Evolutionary conservation across 30 jellyfish, hydroid and myxozoan species (phyloP).

Genomic region (Aurelia sp.): DNA sequence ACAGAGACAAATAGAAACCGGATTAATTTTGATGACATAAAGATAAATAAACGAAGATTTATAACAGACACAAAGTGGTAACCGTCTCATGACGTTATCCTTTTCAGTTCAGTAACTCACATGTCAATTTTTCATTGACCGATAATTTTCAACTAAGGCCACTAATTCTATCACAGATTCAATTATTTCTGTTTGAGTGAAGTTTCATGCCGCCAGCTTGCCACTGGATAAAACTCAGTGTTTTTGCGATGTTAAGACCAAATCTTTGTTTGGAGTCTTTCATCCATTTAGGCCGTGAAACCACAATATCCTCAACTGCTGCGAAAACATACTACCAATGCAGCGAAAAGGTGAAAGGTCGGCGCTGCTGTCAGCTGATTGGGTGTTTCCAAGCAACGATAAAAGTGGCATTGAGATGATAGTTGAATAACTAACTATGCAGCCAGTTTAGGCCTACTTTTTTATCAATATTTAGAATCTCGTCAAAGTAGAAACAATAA

Average conservation of each 20-base stretch:
- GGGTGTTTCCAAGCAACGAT: too few species aligned
- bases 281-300: too few species aligned
- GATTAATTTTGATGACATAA: background rate
- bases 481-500: too few species aligned
- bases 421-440: too few species aligned
- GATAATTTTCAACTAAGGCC: background rate
- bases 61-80: background rate
- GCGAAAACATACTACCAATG: too few species aligned
- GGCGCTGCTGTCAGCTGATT: too few species aligned
- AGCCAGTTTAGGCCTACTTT: too few species aligned
- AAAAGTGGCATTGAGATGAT: too few species aligned
- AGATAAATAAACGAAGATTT: slow-evolving; percentile 1
- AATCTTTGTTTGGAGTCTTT: background rate
- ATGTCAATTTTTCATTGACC: background rate
- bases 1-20: background rate
- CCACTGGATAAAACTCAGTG: background rate
- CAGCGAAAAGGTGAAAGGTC: too few species aligned
- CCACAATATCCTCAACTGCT: too few species aligned
- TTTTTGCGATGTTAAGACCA: background rate
- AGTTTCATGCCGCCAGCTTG: slow-evolving; percentile 1
- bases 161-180: background rate
- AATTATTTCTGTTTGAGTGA: background rate
- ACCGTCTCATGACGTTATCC: background rate
- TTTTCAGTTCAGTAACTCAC: background rate
- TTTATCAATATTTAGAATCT: too few species aligned